These are phyloP conservation scores for Drosophila tropicalis DNA, from an alignment of 1,140 invertebrate genomes.

Conservation along the genomic window DNA sequence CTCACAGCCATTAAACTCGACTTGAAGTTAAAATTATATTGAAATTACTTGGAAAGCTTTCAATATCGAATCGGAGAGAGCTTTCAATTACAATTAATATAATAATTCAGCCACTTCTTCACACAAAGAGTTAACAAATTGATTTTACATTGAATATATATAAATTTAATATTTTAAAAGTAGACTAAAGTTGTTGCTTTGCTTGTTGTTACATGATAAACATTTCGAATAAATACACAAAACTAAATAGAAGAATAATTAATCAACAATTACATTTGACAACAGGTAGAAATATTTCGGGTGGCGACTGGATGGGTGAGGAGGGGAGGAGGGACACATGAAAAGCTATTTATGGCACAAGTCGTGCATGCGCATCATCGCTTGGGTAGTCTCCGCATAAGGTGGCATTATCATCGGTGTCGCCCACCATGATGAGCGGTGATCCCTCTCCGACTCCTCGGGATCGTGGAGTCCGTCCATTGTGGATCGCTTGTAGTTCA, in stretches of 20 bases:
- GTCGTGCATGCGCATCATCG: slow-evolving; percentile 69
- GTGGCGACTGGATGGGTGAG: too few species aligned
- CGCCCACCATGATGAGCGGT: slow-evolving; percentile 56
- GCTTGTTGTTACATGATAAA: slow-evolving; percentile 1
- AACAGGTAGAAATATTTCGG: background rate
- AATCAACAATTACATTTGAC: background rate
- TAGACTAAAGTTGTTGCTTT: too few species aligned
- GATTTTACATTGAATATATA: background rate
- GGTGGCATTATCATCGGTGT: slow-evolving; percentile 38
- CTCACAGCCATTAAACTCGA: too few species aligned
- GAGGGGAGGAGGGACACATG: too few species aligned
- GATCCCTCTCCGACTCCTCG: slow-evolving; percentile 8
- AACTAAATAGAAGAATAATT: background rate
- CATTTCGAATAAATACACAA: slow-evolving; percentile 7
- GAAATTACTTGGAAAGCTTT: too few species aligned
- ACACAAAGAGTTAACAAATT: too few species aligned
- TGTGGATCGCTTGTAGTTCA: slow-evolving; percentile 53
- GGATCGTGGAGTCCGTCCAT: slow-evolving; percentile 27
- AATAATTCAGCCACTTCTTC: too few species aligned
- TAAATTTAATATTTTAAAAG: background rate
- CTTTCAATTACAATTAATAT: too few species aligned
- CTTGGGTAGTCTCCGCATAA: slow-evolving; percentile 33
- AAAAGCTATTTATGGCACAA: slow-evolving; percentile 61
- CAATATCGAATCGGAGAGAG: too few species aligned
- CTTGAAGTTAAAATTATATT: too few species aligned